A percentile compares a stretch with the other conserved stretches of the same genome.
These are phyloP conservation scores for Brachypterus glaber DNA, from an alignment of 2,888 invertebrate genomes.

Conservation along the genomic window DNA sequence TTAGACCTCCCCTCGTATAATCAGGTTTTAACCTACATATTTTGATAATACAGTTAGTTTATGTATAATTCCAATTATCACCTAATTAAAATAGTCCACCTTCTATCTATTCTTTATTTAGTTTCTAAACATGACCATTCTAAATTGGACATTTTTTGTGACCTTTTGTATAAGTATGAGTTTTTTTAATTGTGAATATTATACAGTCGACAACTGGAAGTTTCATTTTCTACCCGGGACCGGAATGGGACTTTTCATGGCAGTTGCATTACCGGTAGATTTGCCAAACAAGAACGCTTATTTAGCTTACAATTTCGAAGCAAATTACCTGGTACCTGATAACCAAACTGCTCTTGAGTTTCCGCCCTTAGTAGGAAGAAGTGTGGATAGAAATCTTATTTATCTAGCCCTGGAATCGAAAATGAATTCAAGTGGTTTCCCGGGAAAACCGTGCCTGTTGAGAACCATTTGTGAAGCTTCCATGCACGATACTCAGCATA, in stretches of 20 bases:
- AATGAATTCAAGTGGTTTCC: conserved; percentile 26
- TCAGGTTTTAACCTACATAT: too few species aligned
- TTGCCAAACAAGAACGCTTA: conserved; percentile 59
- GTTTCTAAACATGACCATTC: too few species aligned
- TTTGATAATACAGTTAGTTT: too few species aligned
- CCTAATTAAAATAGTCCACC: too few species aligned
- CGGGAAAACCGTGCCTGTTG: conserved; percentile 58
- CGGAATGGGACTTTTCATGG: conserved; percentile 46
- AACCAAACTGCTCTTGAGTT: conserved; percentile 41
- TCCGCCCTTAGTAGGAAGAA: conserved; percentile 28
- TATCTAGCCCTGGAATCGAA: conserved; percentile 29
- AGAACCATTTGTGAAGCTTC: conserved; percentile 70
- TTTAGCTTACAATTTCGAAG: conserved; percentile 66
- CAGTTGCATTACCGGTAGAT: conserved; percentile 61
- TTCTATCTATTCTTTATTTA: too few species aligned
- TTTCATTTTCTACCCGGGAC: conserved; percentile 22
- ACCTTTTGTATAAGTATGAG: too few species aligned
- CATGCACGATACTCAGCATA: conserved; percentile 54
- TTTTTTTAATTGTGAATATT: too few species aligned
- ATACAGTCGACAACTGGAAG: conserved; percentile 19
- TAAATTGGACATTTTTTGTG: too few species aligned
- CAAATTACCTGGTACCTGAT: conserved; percentile 52
- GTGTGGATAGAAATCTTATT: conserved; percentile 25
- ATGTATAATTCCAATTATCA: too few species aligned
- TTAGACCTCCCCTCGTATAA: too few species aligned